These are phyloP conservation scores for Petromus typicus DNA, from an alignment of 2,113 vertebrate species.

Conservation along the genomic window DNA sequence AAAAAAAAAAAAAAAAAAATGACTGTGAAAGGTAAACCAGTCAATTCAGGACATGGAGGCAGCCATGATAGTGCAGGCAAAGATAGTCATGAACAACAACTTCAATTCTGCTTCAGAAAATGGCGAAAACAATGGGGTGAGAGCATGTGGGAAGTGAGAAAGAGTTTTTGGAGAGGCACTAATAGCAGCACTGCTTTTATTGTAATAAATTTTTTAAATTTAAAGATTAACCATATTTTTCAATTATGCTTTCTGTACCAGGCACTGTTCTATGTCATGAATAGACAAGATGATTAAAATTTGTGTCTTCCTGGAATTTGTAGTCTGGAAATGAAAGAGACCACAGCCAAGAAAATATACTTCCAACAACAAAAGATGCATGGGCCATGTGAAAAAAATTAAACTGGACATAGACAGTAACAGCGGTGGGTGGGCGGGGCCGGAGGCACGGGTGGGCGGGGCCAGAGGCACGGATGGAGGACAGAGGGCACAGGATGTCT, in stretches of 20 bases:
- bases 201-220: neutral
- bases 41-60: neutral
- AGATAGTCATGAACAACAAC: neutral
- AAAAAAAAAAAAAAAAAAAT: no score
- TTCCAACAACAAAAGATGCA: neutral
- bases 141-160: neutral
- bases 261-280: neutral
- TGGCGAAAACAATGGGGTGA: neutral
- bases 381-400: neutral
- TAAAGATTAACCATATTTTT: neutral
- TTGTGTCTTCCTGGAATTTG: neutral
- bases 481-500: neutral
- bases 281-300: neutral
- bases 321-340: neutral
- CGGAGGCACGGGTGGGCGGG: fast-evolving
- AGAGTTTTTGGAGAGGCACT: neutral
- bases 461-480: no score
- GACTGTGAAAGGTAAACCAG: neutral
- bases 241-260: neutral
- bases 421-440: fast-evolving
- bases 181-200: neutral
- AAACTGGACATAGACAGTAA: fast-evolving
- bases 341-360: neutral
- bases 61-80: neutral
- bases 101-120: neutral